A percentile compares a stretch with the other conserved stretches of the same genome.
Conservation (phyloP, 2,113 vertebrate species). For the Leptobrachium leishanense region DNA sequence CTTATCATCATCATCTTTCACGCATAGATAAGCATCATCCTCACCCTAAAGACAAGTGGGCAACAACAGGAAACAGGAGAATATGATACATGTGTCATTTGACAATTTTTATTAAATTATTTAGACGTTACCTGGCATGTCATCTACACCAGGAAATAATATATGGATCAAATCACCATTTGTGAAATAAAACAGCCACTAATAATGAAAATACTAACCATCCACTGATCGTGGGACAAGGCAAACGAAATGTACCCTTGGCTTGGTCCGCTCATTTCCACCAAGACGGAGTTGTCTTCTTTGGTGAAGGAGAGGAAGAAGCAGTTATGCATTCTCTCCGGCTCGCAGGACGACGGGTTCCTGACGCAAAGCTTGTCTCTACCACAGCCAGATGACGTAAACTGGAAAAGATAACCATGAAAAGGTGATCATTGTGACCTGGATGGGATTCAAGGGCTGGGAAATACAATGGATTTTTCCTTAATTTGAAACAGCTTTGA, state of each 20-base stretch:
- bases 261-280: slow-evolving; percentile 83
- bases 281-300: slow-evolving; percentile 61
- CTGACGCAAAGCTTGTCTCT: slow-evolving; percentile 76
- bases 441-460: no score
- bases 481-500: no score
- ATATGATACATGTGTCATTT: no score
- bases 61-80: no score
- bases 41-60: slow-evolving; percentile 65
- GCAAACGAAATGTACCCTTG: slow-evolving; percentile 82
- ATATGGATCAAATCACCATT: no score
- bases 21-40: slow-evolving; percentile 81
- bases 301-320: slow-evolving; percentile 77
- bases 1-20: slow-evolving; percentile 55
- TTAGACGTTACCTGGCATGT: no score
- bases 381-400: slow-evolving; percentile 77
- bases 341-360: slow-evolving; percentile 76
- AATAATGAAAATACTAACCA: slow-evolving; percentile 69
- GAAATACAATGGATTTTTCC: no score
- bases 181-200: no score
- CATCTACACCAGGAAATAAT: no score
- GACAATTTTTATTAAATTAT: no score
- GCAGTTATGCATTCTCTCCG: slow-evolving; percentile 63
- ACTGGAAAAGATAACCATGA: slow-evolving; percentile 61
- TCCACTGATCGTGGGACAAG: slow-evolving; percentile 81
- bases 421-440: no score